These are phyloP conservation scores for Oncorhynchus clarkii DNA, from an alignment of 2,113 vertebrate species.

Conservation along the genomic window DNA sequence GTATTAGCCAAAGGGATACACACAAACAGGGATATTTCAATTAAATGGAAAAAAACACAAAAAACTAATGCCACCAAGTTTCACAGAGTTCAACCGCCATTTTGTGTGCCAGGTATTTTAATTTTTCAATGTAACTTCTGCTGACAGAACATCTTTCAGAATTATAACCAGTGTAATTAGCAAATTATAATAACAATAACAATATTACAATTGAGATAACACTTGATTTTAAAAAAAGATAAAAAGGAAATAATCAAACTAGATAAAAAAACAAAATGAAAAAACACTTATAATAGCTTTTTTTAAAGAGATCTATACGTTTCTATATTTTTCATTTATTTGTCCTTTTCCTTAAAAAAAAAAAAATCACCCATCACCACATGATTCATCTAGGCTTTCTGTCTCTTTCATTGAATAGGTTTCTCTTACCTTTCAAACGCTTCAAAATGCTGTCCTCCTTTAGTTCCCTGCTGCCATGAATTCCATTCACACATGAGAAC, in stretches of 20 bases:
- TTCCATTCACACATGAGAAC: constrained; percentile 62
- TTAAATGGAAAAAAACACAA: constrained; percentile 27
- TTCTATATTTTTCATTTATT: constrained; percentile 67
- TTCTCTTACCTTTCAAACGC: constrained; percentile 70
- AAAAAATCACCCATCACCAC: constrained; percentile 51
- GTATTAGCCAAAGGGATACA: constrained; percentile 42
- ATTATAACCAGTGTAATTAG: constrained; percentile 76
- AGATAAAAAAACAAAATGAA: constrained; percentile 75
- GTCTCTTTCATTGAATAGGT: constrained; percentile 47
- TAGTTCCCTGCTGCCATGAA: constrained; percentile 52
- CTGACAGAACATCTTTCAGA: constrained; percentile 78
- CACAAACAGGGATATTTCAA: constrained; percentile 48
- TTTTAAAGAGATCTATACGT: constrained; percentile 73
- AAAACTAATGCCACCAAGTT: constrained; percentile 47
- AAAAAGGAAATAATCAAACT: constrained; percentile 65
- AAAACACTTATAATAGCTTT: constrained; percentile 71
- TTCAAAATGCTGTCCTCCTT: constrained; percentile 50
- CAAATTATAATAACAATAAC: constrained; percentile 83
- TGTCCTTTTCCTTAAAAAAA: constrained; percentile 66
- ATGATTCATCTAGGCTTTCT: constrained; percentile 40
- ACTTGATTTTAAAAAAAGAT: constrained; percentile 68
- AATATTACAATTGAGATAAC: constrained; percentile 83
- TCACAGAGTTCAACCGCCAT: constrained; percentile 63
- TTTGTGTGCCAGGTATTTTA: constrained; percentile 74
- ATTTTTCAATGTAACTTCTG: constrained; percentile 74